Evolutionary conservation across 2,797 vertebrate species (phyloP), one percentile per base, ranked within the genome.

Genomic region (Ctenosaura bakeri): DNA sequence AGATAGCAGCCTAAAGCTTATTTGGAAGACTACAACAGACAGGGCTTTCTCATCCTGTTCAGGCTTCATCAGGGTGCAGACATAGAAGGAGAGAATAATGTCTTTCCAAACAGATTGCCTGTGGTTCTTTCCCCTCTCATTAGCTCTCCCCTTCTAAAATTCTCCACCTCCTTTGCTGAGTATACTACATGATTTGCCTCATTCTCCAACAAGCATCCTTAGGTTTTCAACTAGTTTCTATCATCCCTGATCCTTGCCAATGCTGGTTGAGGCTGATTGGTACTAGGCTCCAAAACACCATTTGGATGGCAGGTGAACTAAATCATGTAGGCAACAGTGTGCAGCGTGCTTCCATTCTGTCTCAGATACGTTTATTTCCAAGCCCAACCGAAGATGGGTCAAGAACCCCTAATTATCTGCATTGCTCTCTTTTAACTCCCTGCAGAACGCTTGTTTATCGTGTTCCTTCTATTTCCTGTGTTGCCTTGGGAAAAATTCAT

Each of bases 401-500:
- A 62, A 82, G n/a, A 82, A 38, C 18, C 14, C 42, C 38, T 50
- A 38, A 69, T 69, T 20, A 35, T 35, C 2, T 32, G 26, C 9
- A 1, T 42, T 32, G 22, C 14, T 20, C n/a, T 35, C 54, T 56
- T 29, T 59, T 46, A 42, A n/a, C 66, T 85, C 66, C n/a, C 35
- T 56, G 52, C 24, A 76, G 52, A 59, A 59, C 74, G 13, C 42
- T 84, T 69, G 42, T 54, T 85, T 84, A 84, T 69, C 29, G 52
- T 62, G 62, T 42, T 69, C 4, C 35, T 76, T 88, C 3, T 69
- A 12, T 82, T 81, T 32, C 78, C 90, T 90, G 14, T 90, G 94
- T 93, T 94, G 35, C 87, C 92, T 95, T 87, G 87, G 85, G 74
- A 94, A 92, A 94, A 92, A 92, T 88, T 89, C 87, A 93, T 92